Conservation (phyloP, 1,140 invertebrate species). For the Papilio xuthus region DNA sequence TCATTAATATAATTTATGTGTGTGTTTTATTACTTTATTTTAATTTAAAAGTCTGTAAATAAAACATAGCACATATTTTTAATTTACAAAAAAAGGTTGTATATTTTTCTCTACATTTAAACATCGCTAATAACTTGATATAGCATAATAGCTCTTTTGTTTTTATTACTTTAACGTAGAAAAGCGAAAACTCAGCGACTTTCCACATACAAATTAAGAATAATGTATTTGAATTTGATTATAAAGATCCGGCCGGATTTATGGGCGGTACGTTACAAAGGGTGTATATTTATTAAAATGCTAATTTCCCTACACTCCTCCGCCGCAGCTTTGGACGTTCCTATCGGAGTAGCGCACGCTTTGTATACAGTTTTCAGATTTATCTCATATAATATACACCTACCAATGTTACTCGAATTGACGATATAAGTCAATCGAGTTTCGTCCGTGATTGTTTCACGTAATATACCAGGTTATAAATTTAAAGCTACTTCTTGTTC, state of each 20-base stretch:
- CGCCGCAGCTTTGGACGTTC: conserved; percentile 70
- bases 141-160: neutral
- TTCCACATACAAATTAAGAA: conserved; percentile 70
- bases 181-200: conserved; percentile 55
- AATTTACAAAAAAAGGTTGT: neutral
- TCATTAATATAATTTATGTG: conserved; percentile 24
- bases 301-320: conserved; percentile 75
- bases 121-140: neutral
- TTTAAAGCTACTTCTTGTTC: neutral
- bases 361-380: conserved; percentile 78
- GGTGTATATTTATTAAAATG: conserved; percentile 82
- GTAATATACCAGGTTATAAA: neutral
- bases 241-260: conserved; percentile 78
- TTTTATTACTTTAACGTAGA: conserved; percentile 36
- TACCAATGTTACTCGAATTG: conserved; percentile 57
- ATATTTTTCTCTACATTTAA: neutral
- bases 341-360: conserved; percentile 76
- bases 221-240: conserved; percentile 81
- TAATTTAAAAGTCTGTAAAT: conserved; percentile 20
- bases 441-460: neutral
- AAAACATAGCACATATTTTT: neutral
- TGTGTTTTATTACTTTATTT: conserved; percentile 1
- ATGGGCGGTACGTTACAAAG: conserved; percentile 75
- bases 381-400: conserved; percentile 67
- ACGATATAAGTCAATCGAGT: neutral